These are phyloP conservation scores for Piprites chloris DNA, from an alignment of 2,113 vertebrate species.

Conservation along the genomic window DNA sequence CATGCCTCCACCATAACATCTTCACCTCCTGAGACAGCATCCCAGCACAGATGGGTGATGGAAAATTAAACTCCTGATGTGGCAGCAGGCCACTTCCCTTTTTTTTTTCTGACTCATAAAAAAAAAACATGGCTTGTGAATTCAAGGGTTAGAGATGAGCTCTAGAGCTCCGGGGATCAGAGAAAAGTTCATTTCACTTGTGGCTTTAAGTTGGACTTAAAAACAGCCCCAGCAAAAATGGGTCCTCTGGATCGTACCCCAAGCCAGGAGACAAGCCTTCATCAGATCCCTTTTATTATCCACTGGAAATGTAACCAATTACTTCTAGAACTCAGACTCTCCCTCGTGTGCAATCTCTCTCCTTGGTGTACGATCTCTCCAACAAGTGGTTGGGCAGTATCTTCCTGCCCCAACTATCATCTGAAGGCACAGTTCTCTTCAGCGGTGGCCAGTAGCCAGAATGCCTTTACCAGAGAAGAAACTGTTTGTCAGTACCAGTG, in stretches of 20 bases:
- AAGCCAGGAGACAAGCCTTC: not conserved
- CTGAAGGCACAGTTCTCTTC: not conserved
- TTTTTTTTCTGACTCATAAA: not conserved
- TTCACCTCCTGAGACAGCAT: not conserved
- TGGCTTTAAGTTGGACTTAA: not conserved
- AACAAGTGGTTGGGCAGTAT: not conserved
- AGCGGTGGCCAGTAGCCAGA: not conserved
- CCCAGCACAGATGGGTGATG: not conserved
- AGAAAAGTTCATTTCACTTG: not conserved
- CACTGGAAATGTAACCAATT: not conserved
- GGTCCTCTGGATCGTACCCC: not conserved
- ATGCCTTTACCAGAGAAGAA: not conserved
- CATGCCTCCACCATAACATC: not conserved
- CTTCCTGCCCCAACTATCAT: not conserved
- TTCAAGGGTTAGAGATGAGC: not conserved
- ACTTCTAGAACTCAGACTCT: not conserved
- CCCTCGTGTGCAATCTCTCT: too few species aligned
- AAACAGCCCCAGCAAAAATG: not conserved
- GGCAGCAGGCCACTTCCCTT: not conserved
- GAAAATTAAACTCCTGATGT: not conserved
- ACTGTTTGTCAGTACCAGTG: not conserved
- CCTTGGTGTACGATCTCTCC: not conserved
- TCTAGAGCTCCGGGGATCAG: not conserved
- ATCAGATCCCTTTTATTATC: not conserved
- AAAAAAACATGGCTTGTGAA: not conserved